phyloP scores from a whole-genome alignment of 1,140 invertebrate species.

The Ectropis grisescens region DNA sequence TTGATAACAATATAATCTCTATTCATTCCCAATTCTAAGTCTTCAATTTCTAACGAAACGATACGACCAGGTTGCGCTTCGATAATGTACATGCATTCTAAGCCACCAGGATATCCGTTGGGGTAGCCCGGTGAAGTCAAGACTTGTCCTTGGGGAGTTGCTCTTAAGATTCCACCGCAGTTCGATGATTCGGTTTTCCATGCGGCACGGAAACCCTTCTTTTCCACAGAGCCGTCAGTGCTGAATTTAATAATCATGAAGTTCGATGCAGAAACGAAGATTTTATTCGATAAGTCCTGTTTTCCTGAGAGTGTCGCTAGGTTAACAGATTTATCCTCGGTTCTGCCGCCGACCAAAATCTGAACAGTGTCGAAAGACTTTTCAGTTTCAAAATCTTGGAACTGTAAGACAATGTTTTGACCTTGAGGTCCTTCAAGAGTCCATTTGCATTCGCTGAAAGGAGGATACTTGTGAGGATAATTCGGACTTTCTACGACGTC shows the following conservation, averaged over 20 bases:
- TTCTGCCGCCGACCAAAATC: conserved; percentile 93
- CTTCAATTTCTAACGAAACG: conserved; percentile 90
- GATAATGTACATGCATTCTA: conserved; percentile 94
- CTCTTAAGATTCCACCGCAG: conserved; percentile 87
- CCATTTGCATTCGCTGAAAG: conserved; percentile 96
- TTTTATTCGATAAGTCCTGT: conserved; percentile 83
- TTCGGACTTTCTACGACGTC: conserved; percentile 95
- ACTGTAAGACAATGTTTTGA: conserved; percentile 92
- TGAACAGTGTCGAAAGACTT: conserved; percentile 96
- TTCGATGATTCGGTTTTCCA: conserved; percentile 94
- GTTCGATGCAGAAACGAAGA: conserved; percentile 95
- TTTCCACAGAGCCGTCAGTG: conserved; percentile 93
- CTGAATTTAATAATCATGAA: conserved; percentile 99
- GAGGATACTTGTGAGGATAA: conserved; percentile 92
- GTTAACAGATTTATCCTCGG: conserved; percentile 93
- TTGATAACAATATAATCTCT: conserved; percentile 91
- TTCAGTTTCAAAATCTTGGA: conserved; percentile 98
- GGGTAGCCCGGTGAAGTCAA: conserved; percentile 93
- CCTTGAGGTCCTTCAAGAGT: conserved; percentile 96
- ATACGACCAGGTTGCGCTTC: conserved; percentile 90
- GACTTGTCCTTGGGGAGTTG: conserved; percentile 85
- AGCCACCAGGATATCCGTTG: conserved; percentile 90
- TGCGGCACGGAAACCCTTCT: conserved; percentile 92
- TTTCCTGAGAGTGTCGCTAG: conserved; percentile 93
- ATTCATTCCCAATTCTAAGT: conserved; percentile 88